These are phyloP conservation scores for Struthio camelus DNA, from an alignment of 2,113 vertebrate species.

Conservation along the genomic window DNA sequence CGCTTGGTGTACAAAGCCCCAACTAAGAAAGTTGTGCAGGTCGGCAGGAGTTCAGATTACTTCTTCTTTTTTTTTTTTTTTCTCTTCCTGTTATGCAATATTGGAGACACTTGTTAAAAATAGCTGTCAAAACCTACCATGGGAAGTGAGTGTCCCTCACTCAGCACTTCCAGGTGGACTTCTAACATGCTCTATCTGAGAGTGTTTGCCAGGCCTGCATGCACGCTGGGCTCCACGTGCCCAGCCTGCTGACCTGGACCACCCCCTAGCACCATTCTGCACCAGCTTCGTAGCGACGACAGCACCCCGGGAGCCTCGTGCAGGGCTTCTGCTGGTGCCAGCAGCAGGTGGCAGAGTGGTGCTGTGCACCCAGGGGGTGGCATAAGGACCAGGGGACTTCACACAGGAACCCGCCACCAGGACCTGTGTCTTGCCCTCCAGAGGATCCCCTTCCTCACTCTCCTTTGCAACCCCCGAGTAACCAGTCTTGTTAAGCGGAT, in stretches of 20 bases:
- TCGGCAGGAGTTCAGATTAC: constrained; percentile 12
- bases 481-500: background rate
- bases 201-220: background rate
- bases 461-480: background rate
- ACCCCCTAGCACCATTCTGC: rapidly evolving
- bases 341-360: background rate
- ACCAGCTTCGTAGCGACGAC: background rate
- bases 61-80: background rate
- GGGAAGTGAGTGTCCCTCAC: background rate
- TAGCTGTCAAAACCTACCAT: background rate
- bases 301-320: background rate
- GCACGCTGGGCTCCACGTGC: background rate
- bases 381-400: background rate
- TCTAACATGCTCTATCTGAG: background rate
- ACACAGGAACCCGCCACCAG: background rate
- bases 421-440: background rate
- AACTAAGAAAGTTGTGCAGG: constrained; percentile 24
- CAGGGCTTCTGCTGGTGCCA: no score
- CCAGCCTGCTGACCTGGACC: background rate
- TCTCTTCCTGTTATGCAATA: background rate
- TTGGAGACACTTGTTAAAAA: constrained; percentile 20
- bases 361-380: background rate
- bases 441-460: background rate
- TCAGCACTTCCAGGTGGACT: background rate
- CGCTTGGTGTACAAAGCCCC: background rate